Base-by-base conservation (phyloP, 2,888 invertebrate species). In the Argynnis bischoffii region DNA sequence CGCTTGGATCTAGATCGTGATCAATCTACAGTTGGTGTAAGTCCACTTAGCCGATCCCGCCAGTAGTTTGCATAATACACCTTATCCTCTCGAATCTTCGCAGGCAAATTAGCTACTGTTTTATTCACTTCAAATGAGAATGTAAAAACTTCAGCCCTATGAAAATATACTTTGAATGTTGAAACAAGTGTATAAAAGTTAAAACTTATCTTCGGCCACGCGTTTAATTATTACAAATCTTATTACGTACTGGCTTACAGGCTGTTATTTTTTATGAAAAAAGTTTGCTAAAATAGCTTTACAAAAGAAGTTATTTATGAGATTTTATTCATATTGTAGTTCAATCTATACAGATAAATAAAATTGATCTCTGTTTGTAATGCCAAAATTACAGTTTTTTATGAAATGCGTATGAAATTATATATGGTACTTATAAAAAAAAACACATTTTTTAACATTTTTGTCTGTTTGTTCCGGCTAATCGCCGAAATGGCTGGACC, bases 1-100 rank as follows among this genome's bases (percentile, higher is more conserved):
- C 74, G 69, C 74, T 75, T 73, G 66, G 72, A 73, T 74, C 70
- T 76, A 76, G 74, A 74, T 74, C 72, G 76, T 81, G 81, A 84
- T 84, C 80, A 81, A 83, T 84, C 80, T 76, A 74, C 73, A 74
- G 72, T 74, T 74, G 66, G 56, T 63, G 64, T 63, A 72, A 72
- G 71, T 69, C 64, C 66, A 68, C 71, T 71, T 70, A 70, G 60
- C 66, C 63, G 69, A 67, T 60, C 66, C 63, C 72, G 26, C 67
- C 26, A 65, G 65, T 66, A 69, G 60, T 69, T 71, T 71, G 66
- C 69, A 71, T 73, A 71, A 73, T 73, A 61, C 64, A 66, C 61
- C 63, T 67, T 65, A 67, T 67, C 67, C 51, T 55, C 55, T 54
- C 57, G 59, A 69, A 68, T 64, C 63, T 67, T 57, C 67, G 57